Conservation (phyloP, 2,888 invertebrate species). For the Nomada ferruginata region DNA sequence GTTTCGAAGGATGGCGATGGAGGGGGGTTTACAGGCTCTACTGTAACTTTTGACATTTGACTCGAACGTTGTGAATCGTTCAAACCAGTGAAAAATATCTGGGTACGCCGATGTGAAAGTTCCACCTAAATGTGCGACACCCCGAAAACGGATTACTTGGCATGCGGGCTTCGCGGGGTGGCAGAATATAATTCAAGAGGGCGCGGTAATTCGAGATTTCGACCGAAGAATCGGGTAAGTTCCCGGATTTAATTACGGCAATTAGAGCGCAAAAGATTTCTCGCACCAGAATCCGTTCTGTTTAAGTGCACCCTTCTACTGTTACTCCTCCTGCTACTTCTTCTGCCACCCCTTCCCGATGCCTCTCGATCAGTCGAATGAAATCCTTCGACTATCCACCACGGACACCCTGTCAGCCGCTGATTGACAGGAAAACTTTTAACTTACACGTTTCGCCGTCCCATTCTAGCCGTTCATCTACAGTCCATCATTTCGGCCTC, state of each 20-base stretch:
- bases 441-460: slow-evolving; percentile 19
- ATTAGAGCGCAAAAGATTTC: slow-evolving; percentile 79
- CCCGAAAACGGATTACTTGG: slow-evolving; percentile 44
- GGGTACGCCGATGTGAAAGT: slow-evolving; percentile 11
- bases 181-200: slow-evolving; percentile 64
- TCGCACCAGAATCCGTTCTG: slow-evolving; percentile 55
- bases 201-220: slow-evolving; percentile 63
- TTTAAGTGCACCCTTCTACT: slow-evolving; percentile 30
- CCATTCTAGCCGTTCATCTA: slow-evolving; percentile 3
- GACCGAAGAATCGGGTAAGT: slow-evolving; percentile 77
- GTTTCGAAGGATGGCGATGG: not conserved
- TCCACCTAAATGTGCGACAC: slow-evolving; percentile 55
- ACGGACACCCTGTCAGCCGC: slow-evolving; percentile 65
- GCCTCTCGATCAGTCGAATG: slow-evolving; percentile 76
- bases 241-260: slow-evolving; percentile 80
- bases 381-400: slow-evolving; percentile 74
- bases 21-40: not conserved
- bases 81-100: not conserved
- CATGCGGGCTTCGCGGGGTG: slow-evolving; percentile 39
- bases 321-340: slow-evolving; percentile 5
- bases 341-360: slow-evolving; percentile 52
- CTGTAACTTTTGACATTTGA: not conserved
- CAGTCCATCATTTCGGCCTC: slow-evolving; percentile 10
- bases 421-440: slow-evolving; percentile 80
- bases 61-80: not conserved